Percentiles rank a stretch among this genome's conserved stretches.
phyloP scores from a whole-genome alignment of 2,888 invertebrate genomes.

The Thelaira solivaga region DNA sequence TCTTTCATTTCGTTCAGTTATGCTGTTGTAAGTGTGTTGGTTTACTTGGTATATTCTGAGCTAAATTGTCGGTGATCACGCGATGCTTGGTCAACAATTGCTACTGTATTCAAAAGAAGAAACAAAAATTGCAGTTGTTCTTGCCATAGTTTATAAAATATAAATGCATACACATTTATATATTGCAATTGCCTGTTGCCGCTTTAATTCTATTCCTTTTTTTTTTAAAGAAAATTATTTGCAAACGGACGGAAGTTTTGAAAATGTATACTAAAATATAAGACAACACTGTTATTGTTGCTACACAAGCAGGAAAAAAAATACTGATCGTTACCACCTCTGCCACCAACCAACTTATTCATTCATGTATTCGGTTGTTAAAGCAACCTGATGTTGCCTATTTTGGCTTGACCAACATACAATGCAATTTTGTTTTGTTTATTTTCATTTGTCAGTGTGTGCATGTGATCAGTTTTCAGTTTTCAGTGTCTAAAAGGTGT shows the following conservation, averaged over 20 bases:
- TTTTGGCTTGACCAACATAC: conserved; percentile 33
- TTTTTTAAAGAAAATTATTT: conserved; percentile 45
- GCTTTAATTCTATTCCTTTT: conserved; percentile 36
- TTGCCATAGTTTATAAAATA: conserved; percentile 36
- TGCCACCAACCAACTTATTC: conserved; percentile 58
- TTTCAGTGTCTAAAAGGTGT: conserved; percentile 61
- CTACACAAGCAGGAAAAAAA: not conserved
- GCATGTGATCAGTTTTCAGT: conserved; percentile 26
- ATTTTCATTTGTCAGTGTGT: not conserved
- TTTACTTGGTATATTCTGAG: conserved; percentile 64
- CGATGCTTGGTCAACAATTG: conserved; percentile 69
- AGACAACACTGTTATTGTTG: conserved; percentile 40
- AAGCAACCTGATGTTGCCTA: conserved; percentile 46
- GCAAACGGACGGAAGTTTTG: conserved; percentile 70
- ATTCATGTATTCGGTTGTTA: conserved; percentile 36
- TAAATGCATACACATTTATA: conserved; percentile 25
- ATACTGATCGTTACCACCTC: conserved; percentile 60
- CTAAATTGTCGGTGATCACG: conserved; percentile 77
- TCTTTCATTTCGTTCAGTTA: conserved; percentile 1
- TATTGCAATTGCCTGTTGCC: conserved; percentile 62
- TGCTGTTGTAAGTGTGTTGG: conserved; percentile 49
- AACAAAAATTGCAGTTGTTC: conserved; percentile 44
- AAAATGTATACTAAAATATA: conserved; percentile 26
- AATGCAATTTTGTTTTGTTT: not conserved
- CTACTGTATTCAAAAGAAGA: conserved; percentile 56